phyloP scores from a whole-genome alignment of 2,888 invertebrate genomes.

The Drosophila flavopinicola region DNA sequence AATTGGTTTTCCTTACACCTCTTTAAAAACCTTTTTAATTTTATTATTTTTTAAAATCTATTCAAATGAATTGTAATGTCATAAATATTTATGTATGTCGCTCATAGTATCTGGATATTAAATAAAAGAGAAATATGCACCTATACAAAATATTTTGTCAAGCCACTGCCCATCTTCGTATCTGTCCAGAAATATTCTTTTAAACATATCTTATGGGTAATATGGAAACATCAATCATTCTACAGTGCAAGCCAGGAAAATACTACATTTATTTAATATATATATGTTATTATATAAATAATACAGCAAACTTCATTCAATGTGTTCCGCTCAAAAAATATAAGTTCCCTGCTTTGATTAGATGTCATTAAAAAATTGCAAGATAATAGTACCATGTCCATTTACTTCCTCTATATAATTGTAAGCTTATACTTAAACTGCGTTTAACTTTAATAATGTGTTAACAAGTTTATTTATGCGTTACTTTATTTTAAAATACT shows the following conservation, averaged over 20 bases:
- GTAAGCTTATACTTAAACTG: no score
- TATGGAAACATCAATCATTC: not conserved
- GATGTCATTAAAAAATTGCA: no score
- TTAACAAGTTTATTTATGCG: no score
- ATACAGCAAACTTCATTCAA: no score
- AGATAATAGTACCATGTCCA: no score
- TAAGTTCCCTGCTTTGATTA: no score
- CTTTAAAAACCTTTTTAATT: not conserved
- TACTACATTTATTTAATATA: not conserved
- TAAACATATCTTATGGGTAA: not conserved
- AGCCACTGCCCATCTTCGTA: not conserved
- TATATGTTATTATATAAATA: no score
- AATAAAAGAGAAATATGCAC: not conserved
- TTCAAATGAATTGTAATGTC: not conserved
- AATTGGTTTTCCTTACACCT: not conserved
- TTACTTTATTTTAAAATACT: no score
- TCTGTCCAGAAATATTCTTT: not conserved
- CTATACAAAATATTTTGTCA: not conserved
- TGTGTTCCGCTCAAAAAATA: no score
- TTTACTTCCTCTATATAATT: no score
- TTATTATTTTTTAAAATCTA: not conserved
- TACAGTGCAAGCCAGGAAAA: not conserved
- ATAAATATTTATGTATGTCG: not conserved
- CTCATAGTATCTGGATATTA: no score
- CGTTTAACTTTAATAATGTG: no score